A percentile compares a stretch with the other conserved stretches of the same genome.
Evolutionary conservation across 2,113 vertebrate genomes (phyloP).

Genomic region (Carassius gibelio): DNA sequence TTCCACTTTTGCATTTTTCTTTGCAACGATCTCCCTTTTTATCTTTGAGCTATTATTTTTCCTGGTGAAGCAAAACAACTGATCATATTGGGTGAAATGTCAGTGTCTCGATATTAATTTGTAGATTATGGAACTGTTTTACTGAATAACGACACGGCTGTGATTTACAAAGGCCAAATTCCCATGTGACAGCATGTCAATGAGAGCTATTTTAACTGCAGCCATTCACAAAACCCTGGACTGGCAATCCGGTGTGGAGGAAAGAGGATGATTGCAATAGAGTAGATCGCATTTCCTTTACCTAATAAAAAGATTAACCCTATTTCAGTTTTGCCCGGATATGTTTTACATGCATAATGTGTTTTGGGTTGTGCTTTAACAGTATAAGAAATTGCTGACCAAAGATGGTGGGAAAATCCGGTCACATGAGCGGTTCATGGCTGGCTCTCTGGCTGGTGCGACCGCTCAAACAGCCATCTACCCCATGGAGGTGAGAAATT

Average conservation of each 20-base stretch:
- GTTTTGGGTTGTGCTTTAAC: conserved; percentile 21
- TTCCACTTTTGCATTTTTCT: conserved; percentile 9
- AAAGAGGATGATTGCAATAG: background rate
- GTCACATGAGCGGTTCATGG: conserved; percentile 88
- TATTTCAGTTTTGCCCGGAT: background rate
- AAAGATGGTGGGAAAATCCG: conserved; percentile 84
- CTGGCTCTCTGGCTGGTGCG: conserved; percentile 94
- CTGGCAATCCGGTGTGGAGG: background rate
- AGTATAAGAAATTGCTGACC: conserved; percentile 93
- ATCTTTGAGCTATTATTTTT: background rate
- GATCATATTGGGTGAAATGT: background rate
- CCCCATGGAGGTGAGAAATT: conserved; percentile 91
- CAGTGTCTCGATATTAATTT: background rate
- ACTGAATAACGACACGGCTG: background rate
- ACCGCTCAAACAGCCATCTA: conserved; percentile 96
- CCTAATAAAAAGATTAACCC: background rate
- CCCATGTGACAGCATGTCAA: background rate
- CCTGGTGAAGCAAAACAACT: background rate
- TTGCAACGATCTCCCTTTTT: background rate
- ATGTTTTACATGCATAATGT: background rate
- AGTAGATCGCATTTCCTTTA: background rate
- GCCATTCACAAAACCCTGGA: conserved; percentile 2
- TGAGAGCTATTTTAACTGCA: conserved; percentile 9
- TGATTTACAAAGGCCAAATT: background rate
- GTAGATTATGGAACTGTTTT: background rate